A percentile compares a stretch with the other conserved stretches of the same genome.
These are phyloP conservation scores for Acanthurus leucopareius DNA, from an alignment of 2,797 vertebrate genomes.

Conservation along the genomic window DNA sequence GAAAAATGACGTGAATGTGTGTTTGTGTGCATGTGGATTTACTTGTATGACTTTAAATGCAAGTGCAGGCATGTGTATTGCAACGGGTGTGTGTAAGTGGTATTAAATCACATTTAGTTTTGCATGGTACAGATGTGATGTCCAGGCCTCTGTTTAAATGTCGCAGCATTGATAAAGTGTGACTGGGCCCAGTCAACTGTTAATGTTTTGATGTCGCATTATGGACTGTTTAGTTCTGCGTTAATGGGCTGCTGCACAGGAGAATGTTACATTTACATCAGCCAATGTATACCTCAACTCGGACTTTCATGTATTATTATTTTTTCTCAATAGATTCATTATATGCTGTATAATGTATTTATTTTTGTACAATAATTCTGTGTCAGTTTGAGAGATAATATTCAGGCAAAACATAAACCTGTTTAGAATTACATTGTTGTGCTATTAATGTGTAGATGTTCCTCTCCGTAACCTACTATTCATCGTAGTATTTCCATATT, in stretches of 20 bases:
- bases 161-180: constrained; percentile 82
- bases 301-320: constrained; percentile 19
- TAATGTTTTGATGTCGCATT: constrained; percentile 77
- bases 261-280: constrained; percentile 79
- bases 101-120: constrained; percentile 76
- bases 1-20: background rate
- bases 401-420: background rate
- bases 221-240: constrained; percentile 81
- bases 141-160: constrained; percentile 77
- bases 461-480: background rate
- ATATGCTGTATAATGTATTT: background rate
- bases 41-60: constrained; percentile 19
- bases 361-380: constrained; percentile 2
- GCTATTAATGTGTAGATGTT: background rate
- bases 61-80: constrained; percentile 32
- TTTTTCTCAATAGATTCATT: background rate
- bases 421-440: background rate
- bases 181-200: constrained; percentile 80
- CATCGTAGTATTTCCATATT: background rate
- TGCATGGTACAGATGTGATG: constrained; percentile 69
- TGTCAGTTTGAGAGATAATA: background rate
- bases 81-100: constrained; percentile 48
- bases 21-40: background rate
- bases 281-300: constrained; percentile 56
- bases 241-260: constrained; percentile 78